A percentile compares a stretch with the other conserved stretches of the same genome.
These are phyloP conservation scores for Muraenolepis orangiensis DNA, from an alignment of 2,797 vertebrate species.

Conservation along the genomic window DNA sequence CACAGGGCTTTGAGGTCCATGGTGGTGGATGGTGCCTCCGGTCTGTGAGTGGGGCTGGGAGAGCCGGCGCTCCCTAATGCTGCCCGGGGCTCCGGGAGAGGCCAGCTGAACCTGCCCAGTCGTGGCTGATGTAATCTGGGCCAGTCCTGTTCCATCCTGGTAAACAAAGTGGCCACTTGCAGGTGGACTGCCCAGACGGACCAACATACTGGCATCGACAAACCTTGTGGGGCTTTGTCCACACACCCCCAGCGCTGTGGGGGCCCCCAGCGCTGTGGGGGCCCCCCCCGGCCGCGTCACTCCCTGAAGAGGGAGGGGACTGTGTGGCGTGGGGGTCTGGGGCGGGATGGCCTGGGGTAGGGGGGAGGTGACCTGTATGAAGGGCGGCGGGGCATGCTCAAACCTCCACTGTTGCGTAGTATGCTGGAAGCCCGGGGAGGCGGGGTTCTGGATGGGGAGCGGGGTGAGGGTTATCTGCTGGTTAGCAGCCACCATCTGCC, in stretches of 20 bases:
- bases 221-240: conserved; percentile 90
- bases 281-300: conserved; percentile 80
- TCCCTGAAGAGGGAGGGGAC: conserved; percentile 80
- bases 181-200: conserved; percentile 82
- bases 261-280: conserved; percentile 79
- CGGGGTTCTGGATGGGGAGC: conserved; percentile 86
- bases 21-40: conserved; percentile 94
- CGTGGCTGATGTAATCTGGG: conserved; percentile 83
- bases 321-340: conserved; percentile 94
- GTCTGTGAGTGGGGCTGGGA: conserved; percentile 95
- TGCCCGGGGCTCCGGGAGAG: conserved; percentile 74
- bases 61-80: conserved; percentile 84
- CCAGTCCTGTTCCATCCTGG: conserved; percentile 84
- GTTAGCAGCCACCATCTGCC: conserved; percentile 84
- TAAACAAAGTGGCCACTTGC: conserved; percentile 88
- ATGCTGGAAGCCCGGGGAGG: conserved; percentile 92
- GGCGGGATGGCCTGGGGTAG: conserved; percentile 89
- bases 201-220: conserved; percentile 88
- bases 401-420: conserved; percentile 87
- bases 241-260: conserved; percentile 82
- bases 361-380: conserved; percentile 92
- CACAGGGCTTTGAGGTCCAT: conserved; percentile 91
- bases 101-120: conserved; percentile 84
- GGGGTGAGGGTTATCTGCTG: conserved; percentile 92
- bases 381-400: conserved; percentile 87